These are phyloP conservation scores for Stegana nigrithorax DNA, from an alignment of 2,888 invertebrate genomes.

Conservation along the genomic window DNA sequence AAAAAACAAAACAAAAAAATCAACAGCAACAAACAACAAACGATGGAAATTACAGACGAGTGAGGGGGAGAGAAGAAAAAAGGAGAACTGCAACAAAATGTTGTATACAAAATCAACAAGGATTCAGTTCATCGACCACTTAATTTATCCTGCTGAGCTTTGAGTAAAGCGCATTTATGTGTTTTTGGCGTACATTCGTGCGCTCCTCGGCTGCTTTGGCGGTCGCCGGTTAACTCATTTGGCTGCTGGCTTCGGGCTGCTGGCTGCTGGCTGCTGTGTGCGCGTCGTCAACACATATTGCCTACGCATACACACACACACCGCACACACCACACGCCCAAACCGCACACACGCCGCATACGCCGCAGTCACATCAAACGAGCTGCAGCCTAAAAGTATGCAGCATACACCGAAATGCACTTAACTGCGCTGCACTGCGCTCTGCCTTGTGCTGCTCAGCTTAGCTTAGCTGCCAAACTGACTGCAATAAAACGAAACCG, in stretches of 20 bases:
- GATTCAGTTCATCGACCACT: slow-evolving; percentile 66
- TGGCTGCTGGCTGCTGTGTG: too few relatives aligned
- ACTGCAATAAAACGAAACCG: too few relatives aligned
- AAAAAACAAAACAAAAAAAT: too few relatives aligned
- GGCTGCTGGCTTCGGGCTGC: too few relatives aligned
- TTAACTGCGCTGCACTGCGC: slow-evolving; percentile 45
- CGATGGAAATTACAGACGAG: not conserved
- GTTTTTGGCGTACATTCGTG: slow-evolving; percentile 22
- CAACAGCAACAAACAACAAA: not conserved
- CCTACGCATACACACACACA: not conserved
- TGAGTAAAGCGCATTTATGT: slow-evolving; percentile 53
- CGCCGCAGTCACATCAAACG: not conserved
- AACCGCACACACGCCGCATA: not conserved
- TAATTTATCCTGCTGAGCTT: slow-evolving; percentile 64
- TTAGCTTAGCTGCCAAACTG: not conserved
- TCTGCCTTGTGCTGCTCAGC: slow-evolving; percentile 31
- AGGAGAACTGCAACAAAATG: slow-evolving; percentile 5
- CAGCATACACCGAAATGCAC: slow-evolving; percentile 58
- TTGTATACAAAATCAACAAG: slow-evolving; percentile 61
- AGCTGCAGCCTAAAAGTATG: slow-evolving; percentile 21
- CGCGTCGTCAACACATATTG: too few relatives aligned
- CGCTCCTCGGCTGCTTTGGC: too few relatives aligned
- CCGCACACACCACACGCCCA: not conserved
- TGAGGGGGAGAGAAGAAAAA: too few relatives aligned
- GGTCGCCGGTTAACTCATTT: too few relatives aligned